A percentile compares a stretch with the other conserved stretches of the same genome.
These are phyloP conservation scores for Oreochromis spilurus DNA, from an alignment of 2,113 vertebrate species.

Conservation along the genomic window DNA sequence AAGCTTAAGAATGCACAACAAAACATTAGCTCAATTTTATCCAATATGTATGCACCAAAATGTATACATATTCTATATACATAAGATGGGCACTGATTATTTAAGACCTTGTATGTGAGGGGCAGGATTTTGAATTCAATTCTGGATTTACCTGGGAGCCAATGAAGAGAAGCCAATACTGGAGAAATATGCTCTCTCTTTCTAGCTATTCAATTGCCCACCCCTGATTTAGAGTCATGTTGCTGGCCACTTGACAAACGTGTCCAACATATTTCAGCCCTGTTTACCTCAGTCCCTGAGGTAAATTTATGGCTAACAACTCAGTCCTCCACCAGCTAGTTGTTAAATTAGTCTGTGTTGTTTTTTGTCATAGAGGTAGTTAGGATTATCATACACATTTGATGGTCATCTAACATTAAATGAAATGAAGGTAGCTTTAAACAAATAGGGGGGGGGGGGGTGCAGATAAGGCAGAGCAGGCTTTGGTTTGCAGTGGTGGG, in stretches of 20 bases:
- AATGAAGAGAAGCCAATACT: not conserved
- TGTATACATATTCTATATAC: fast-evolving
- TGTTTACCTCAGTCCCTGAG: not conserved
- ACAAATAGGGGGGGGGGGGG: not conserved
- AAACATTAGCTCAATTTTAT: not conserved
- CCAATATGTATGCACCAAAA: not conserved
- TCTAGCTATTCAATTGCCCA: not conserved
- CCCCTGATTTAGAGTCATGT: not conserved
- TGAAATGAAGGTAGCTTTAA: not conserved
- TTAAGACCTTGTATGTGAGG: not conserved
- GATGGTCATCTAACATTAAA: not conserved
- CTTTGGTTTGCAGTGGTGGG: not conserved
- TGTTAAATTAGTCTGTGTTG: not conserved
- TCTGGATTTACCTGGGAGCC: not conserved
- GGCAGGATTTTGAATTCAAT: not conserved
- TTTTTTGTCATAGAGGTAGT: not conserved
- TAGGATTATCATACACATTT: not conserved
- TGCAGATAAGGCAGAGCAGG: not conserved
- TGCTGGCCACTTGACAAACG: not conserved
- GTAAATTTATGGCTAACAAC: not conserved
- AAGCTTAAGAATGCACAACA: not conserved
- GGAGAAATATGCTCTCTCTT: not conserved
- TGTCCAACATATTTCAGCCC: not conserved
- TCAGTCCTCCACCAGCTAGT: not conserved
- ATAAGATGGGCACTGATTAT: not conserved